Percentiles rank a stretch among this genome's conserved stretches.
Conservation (phyloP, 1,140 invertebrate species). For the Caenorhabditis elegans region DNA sequence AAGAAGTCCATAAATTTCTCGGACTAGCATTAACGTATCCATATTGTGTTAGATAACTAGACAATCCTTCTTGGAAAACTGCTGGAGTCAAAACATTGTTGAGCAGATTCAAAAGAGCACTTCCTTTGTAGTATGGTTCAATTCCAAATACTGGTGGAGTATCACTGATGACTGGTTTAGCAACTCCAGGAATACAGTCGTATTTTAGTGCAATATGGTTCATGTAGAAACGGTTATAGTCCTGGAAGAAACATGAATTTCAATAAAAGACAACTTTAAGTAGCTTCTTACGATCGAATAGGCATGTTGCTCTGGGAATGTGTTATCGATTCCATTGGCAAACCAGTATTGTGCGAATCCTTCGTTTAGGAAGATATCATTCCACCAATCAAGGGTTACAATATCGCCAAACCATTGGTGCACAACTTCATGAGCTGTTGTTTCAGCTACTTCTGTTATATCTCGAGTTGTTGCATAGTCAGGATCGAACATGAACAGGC, state of each 20-base stretch:
- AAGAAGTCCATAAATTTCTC: constrained; percentile 14
- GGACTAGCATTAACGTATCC: constrained; percentile 23
- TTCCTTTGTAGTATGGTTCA: constrained; percentile 45
- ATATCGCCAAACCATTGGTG: constrained; percentile 82
- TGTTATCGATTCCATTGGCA: constrained; percentile 34
- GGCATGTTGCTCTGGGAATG: constrained; percentile 30
- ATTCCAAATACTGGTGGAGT: constrained; percentile 31
- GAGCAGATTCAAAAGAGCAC: constrained; percentile 30
- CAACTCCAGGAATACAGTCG: not conserved
- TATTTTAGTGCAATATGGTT: constrained; percentile 15
- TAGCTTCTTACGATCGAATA: constrained; percentile 34
- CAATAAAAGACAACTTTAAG: not conserved
- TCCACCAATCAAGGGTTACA: constrained; percentile 84
- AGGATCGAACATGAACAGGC: constrained; percentile 26
- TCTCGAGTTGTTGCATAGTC: constrained; percentile 48
- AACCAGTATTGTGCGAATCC: constrained; percentile 73
- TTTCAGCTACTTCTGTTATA: constrained; percentile 63
- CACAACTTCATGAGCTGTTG: constrained; percentile 68
- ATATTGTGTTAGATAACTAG: constrained; percentile 15
- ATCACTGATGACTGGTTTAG: constrained; percentile 24
- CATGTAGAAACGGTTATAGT: constrained; percentile 29
- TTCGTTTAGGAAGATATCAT: constrained; percentile 78
- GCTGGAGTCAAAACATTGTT: constrained; percentile 35
- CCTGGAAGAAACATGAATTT: constrained; percentile 10
- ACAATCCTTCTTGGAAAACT: constrained; percentile 35